phyloP scores from a whole-genome alignment of 2,888 invertebrate genomes.

The Erebia epiphron region DNA sequence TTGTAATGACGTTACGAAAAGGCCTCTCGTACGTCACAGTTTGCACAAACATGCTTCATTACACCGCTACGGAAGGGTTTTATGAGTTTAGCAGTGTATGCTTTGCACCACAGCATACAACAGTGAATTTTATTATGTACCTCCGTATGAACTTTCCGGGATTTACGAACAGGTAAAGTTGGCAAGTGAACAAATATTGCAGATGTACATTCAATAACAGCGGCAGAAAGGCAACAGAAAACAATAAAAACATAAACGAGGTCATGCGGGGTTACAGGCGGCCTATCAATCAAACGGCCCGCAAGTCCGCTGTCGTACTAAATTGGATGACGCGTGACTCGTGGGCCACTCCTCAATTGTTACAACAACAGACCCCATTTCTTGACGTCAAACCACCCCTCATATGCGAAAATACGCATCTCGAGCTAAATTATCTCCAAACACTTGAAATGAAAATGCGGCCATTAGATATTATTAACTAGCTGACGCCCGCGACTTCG shows the following conservation, averaged over 20 bases:
- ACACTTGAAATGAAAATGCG: background rate
- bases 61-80: background rate
- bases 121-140: background rate
- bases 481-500: too few relatives aligned
- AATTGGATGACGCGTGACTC: constrained; percentile 63
- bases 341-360: constrained; percentile 68
- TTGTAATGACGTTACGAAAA: background rate
- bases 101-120: background rate
- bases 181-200: too few relatives aligned
- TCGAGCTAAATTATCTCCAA: constrained; percentile 2
- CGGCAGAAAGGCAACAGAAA: constrained; percentile 55
- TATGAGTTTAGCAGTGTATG: background rate
- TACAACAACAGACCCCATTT: constrained; percentile 49
- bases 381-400: constrained; percentile 62
- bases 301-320: constrained; percentile 45
- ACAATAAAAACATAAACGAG: constrained; percentile 66
- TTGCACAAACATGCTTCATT: constrained; percentile 4
- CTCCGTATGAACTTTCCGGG: background rate
- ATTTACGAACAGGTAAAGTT: background rate
- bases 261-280: constrained; percentile 67
- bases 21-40: background rate
- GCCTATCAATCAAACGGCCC: constrained; percentile 72
- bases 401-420: constrained; percentile 46
- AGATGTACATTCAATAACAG: constrained; percentile 35
- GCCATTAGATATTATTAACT: background rate